Evolutionary conservation across 2,113 vertebrate species (phyloP), one percentile per base, ranked within the genome.

Genomic region (Aegotheles bennettii): DNA sequence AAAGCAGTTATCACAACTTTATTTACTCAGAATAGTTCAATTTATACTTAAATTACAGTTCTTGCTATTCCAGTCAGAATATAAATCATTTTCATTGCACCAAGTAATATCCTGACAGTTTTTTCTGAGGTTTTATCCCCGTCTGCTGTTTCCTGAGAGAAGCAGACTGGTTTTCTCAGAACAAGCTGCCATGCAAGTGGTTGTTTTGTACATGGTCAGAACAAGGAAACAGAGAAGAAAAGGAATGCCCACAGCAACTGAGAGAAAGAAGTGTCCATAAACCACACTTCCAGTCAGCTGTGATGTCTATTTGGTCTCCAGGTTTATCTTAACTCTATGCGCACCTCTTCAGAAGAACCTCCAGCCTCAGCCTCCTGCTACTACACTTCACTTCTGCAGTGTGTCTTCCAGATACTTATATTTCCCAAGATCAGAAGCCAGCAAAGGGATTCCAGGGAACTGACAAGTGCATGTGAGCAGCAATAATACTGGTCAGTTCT

Each of bases 121-220:
- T 51, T 87, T 59, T 15, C 42, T 33, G 14, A 61, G 5, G 40
- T 71, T 88, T 83, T 73, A 85, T 50, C 26, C n/a, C 40, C 23
- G 74, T 81, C 35, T 83, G 24, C 63, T 63, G 4, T 74, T 51
- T 74, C 47, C 63, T 70, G 48, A 74, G 13, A 87, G 48, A 82
- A 78, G 14, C 2, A 87, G 67, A 65, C 33, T 20, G 2, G 8
- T 85, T 90, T 94, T 76, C 56, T 80, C 35, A 78, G 56, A 76
- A 48, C 47, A 87, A 84, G 63, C 36, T 88, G 51, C 51, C 85
- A 87, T 93, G 94, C 95, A 94, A 76, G 50, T 83, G 70, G 57
- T 48, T 4, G 2, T 29, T 81, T 70, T 63, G 0, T 47, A 89
- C 80, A 75, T 43, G 47, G 29, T 7, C 7, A 74, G 79, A 94